Evolutionary conservation across 2,797 vertebrate genomes (phyloP).

Genomic region (Buceros bicornis): DNA sequence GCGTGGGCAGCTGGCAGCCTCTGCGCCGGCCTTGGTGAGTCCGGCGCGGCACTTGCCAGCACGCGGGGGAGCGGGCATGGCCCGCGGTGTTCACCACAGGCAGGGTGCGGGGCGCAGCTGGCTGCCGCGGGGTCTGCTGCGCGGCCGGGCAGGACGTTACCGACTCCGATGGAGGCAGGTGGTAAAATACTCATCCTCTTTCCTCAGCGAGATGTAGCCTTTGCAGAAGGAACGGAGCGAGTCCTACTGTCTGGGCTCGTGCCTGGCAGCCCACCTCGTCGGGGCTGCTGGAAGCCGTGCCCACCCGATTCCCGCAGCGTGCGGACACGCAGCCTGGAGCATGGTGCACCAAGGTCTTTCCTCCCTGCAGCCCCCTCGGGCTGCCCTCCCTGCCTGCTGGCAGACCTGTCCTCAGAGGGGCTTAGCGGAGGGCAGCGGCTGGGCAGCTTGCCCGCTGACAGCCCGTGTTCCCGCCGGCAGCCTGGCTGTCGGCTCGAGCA

Average conservation of each 20-base stretch:
- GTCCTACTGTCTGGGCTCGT: not conserved
- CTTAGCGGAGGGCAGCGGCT: not conserved
- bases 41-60: fast-evolving
- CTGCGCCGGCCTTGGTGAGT: fast-evolving
- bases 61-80: not conserved
- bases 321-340: fast-evolving
- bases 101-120: not conserved
- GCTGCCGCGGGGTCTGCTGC: not conserved
- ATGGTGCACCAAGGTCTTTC: not conserved
- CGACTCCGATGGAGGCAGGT: fast-evolving
- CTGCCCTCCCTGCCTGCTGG: not conserved
- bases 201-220: not conserved
- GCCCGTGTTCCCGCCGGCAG: not conserved
- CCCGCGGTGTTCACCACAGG: fast-evolving
- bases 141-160: fast-evolving
- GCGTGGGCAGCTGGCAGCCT: not conserved
- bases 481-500: not conserved
- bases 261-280: not conserved
- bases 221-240: not conserved
- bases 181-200: not conserved
- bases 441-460: not conserved
- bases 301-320: fast-evolving
- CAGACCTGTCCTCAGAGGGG: not conserved
- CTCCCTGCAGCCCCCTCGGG: not conserved
- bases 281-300: not conserved